Evolutionary conservation across 2,797 vertebrate genomes (phyloP), one percentile per base, ranked within the genome.

Genomic region (Cyprinodon diabolis): DNA sequence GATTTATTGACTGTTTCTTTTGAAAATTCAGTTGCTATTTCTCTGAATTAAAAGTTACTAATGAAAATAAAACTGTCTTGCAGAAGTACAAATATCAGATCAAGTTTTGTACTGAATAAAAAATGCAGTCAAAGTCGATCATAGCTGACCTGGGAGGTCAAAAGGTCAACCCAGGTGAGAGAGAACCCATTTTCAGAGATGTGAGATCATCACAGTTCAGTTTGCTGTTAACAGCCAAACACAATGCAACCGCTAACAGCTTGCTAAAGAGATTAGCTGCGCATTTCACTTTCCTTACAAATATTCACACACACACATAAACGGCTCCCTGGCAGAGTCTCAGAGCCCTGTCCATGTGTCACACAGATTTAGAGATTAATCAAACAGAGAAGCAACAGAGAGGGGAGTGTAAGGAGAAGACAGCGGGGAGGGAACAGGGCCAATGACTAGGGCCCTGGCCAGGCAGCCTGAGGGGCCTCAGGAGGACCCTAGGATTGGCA

Each of bases 321-420:
- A 66, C 47, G 69, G 37, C 48, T 80, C 66, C 45, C 79, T 89
- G 87, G 84, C 83, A 82, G 69, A 57, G 73, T 74, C 68, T 79
- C 75, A 45, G 74, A 86, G 84, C 85, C 81, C 85, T 47, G 70
- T 85, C 90, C 93, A 90, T 88, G 91, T 94, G 92, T 94, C 90
- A 82, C 87, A 90, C 90, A 88, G 94, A 96, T 94, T 94, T 93
- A 93, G 92, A 91, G 95, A 95, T 95, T 95, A 95, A 94, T 95
- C 92, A 93, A 92, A 94, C 87, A 93, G 89, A 90, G 88, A 93
- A 90, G 86, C 79, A 62, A 93, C 92, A 92, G 87, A 90, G 21
- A 45, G 10, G 19, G 83, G 91, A 90, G 87, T 88, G 92, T 90
- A 71, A 71, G 72, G 81, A 84, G 81, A 90, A 66, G 75, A 86